Conservation (phyloP, 2,113 vertebrate species). For the Bambusicola thoracicus region DNA sequence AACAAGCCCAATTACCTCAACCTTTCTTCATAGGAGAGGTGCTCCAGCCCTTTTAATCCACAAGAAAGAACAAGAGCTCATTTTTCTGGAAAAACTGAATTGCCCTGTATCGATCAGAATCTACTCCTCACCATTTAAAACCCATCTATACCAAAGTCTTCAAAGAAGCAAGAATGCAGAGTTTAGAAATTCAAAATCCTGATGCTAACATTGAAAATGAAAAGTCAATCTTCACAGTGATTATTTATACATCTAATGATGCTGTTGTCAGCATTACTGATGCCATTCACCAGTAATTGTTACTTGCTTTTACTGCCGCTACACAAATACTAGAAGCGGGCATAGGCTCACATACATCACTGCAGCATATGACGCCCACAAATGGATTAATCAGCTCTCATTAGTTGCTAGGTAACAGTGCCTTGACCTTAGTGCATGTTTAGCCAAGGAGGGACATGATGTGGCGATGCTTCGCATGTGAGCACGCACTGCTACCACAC, state of each 20-base stretch:
- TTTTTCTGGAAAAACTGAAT: not conserved
- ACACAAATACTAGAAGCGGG: conserved; percentile 5
- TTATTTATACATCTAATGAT: conserved; percentile 39
- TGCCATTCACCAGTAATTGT: not conserved
- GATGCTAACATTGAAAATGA: not conserved
- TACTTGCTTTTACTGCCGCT: conserved; percentile 48
- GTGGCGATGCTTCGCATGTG: not conserved
- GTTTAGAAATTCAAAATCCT: conserved; percentile 19
- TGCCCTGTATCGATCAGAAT: not conserved
- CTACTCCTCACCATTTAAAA: conserved; percentile 9
- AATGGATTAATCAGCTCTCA: conserved; percentile 69
- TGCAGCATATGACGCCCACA: conserved; percentile 39
- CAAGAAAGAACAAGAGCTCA: not conserved
- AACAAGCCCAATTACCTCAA: too few species aligned
- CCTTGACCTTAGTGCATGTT: conserved; percentile 53
- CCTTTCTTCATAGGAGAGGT: too few species aligned
- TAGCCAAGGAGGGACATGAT: not conserved
- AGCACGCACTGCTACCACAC: not conserved
- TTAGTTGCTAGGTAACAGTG: conserved; percentile 72
- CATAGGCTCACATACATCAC: conserved; percentile 20
- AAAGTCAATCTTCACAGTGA: not conserved
- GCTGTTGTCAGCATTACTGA: not conserved
- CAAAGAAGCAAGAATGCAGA: not conserved
- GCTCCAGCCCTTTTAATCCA: not conserved
- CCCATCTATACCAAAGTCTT: not conserved